A percentile compares a stretch with the other conserved stretches of the same genome.
phyloP scores from a whole-genome alignment of 2,797 vertebrate species.

The Rhadinocentrus ornatus region DNA sequence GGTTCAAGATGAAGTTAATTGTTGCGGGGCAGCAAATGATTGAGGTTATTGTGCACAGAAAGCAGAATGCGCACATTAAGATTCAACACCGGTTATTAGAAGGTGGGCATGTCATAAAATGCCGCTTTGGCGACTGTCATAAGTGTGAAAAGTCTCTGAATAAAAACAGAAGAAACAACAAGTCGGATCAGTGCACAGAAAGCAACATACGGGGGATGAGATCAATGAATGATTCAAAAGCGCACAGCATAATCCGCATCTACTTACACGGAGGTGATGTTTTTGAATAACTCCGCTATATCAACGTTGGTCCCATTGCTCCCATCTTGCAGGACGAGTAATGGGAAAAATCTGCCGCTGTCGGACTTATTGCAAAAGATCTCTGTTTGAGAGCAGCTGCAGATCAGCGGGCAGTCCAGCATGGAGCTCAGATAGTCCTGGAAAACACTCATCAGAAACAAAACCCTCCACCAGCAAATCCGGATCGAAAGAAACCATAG shows the following conservation, averaged over 20 bases:
- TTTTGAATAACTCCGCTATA: conserved; percentile 96
- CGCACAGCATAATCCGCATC: conserved; percentile 46
- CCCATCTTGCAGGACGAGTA: conserved; percentile 92
- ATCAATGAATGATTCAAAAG: conserved; percentile 52
- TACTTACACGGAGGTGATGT: conserved; percentile 97
- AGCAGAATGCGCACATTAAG: conserved; percentile 27
- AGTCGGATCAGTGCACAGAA: conserved; percentile 37
- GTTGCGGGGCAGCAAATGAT: conserved; percentile 11
- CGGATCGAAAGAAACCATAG: conserved; percentile 92
- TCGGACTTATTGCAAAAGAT: conserved; percentile 97
- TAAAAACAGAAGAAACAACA: conserved; percentile 30
- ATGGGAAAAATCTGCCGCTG: conserved; percentile 95
- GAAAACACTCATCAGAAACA: conserved; percentile 94
- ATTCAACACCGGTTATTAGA: neutral
- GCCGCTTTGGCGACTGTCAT: conserved; percentile 1
- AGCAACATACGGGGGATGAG: conserved; percentile 46
- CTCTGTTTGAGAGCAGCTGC: conserved; percentile 95
- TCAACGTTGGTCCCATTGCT: conserved; percentile 91
- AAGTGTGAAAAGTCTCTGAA: conserved; percentile 46
- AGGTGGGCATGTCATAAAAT: neutral
- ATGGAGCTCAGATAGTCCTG: conserved; percentile 94
- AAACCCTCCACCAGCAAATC: conserved; percentile 94
- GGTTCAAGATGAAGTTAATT: conserved; percentile 35
- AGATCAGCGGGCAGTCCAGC: conserved; percentile 97
- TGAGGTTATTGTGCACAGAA: conserved; percentile 12